Base-by-base conservation (phyloP, 2,888 invertebrate genomes). In the Pterostichus niger region DNA sequence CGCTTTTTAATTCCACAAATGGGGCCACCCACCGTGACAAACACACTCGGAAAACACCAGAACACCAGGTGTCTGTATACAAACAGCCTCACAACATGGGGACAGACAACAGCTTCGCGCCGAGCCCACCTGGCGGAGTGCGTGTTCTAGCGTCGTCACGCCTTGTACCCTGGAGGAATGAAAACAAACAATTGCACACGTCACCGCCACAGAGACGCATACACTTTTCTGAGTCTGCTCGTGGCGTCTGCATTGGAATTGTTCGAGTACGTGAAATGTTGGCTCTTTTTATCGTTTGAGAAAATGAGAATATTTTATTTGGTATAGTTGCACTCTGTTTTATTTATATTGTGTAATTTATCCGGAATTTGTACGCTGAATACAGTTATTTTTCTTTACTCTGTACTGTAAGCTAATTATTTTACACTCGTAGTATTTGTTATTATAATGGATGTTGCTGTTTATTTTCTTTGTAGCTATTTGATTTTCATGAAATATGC, bases 111-210 rank as follows among this genome's bases (percentile, higher is more conserved):
- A 15, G 59, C 13, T 11, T 59, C 49, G 49, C 10, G 49, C 2
- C 49, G 11, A 17, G 6, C 59, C 17, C 59, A 59, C 59, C 59
- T 17, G 59, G 59, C 59, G 13, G 0, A 2, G 40, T 49, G 49
- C 59, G 59, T 31, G 59, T 9, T 24, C 24, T 24, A n/a, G 54
- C 15, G 6, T 54, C 10, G 59, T 59, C 59, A 59, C 59, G 59
- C 15, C 7, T 10, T 24, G 13, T 9, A 15, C 59, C 59, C 59
- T 31, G 31, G 40, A 59, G 59, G 59, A 59, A 59, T 59, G 59
- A 59, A 59, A 59, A 59, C 31, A 59, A 59, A 59, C 59, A 59
- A 59, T 59, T 59, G 31, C 13, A 59, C 59, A 17, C 15, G 59
- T 54, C 54, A 59, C 13, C 31, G 59, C 17, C 10, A 17, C 59